Conservation (phyloP, 2,797 vertebrate species). For the Phaenicophaeus curvirostris region DNA sequence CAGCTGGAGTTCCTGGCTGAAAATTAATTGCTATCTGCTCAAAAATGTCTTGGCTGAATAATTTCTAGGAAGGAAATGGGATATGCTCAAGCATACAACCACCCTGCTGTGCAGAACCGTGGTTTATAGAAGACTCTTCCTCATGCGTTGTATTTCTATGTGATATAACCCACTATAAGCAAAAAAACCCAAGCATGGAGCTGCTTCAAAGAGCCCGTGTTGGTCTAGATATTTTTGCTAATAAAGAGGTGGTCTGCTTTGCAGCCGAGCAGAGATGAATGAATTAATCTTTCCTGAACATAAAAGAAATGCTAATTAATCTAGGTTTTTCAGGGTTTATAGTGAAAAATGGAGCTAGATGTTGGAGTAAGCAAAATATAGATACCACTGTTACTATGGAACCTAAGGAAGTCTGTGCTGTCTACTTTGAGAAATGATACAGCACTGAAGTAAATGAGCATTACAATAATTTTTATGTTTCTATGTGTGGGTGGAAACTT, state of each 20-base stretch:
- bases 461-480: not conserved
- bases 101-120: not conserved
- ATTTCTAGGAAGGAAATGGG: constrained; percentile 47
- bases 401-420: not conserved
- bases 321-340: not conserved
- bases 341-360: constrained; percentile 13
- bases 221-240: not conserved
- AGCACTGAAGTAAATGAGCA: not conserved
- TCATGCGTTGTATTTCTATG: not conserved
- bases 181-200: not conserved
- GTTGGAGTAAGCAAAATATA: not conserved
- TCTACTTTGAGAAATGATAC: not conserved
- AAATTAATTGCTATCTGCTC: constrained; percentile 48
- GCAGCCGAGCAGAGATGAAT: constrained; percentile 16
- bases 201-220: not conserved
- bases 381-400: constrained; percentile 19
- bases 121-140: not conserved
- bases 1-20: constrained; percentile 53
- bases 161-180: not conserved
- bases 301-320: constrained; percentile 41
- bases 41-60: constrained; percentile 18
- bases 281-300: constrained; percentile 2
- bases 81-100: not conserved
- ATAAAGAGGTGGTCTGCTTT: not conserved
- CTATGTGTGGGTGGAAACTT: not conserved